Evolutionary conservation across 2,888 invertebrate species (phyloP).

Genomic region (Mamestra brassicae): DNA sequence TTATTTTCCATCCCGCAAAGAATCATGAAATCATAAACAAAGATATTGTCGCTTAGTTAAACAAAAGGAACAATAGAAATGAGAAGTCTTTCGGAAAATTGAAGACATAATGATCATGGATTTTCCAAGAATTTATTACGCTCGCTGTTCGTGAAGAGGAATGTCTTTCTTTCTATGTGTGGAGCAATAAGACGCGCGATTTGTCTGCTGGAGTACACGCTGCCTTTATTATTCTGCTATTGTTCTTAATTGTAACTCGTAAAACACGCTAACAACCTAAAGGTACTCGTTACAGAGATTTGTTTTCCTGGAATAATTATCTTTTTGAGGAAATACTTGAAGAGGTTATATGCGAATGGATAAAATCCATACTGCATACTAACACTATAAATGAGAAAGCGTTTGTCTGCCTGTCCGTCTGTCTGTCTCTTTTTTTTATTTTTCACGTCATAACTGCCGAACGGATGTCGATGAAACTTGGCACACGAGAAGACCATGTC

Average conservation of each 20-base stretch:
- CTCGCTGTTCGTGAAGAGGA: constrained; percentile 15
- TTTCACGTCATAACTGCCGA: too few relatives aligned
- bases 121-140: constrained; percentile 43
- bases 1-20: too few relatives aligned
- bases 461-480: too few relatives aligned
- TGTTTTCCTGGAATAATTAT: constrained; percentile 6
- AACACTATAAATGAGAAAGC: too few relatives aligned
- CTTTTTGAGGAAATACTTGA: background rate
- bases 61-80: constrained; percentile 6
- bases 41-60: background rate
- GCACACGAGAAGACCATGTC: too few relatives aligned
- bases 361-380: background rate
- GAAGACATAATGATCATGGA: constrained; percentile 28
- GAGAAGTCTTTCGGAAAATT: constrained; percentile 25
- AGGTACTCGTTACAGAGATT: constrained; percentile 6
- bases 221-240: constrained; percentile 35
- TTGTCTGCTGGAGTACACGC: constrained; percentile 11
- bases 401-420: too few relatives aligned
- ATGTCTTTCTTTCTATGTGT: constrained; percentile 26
- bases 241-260: constrained; percentile 32
- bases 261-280: constrained; percentile 20
- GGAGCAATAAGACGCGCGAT: constrained; percentile 22
- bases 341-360: too few relatives aligned
- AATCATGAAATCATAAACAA: background rate
- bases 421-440: too few relatives aligned